phyloP scores from a whole-genome alignment of 2,888 invertebrate species.

The Bhutanitis thaidina region DNA sequence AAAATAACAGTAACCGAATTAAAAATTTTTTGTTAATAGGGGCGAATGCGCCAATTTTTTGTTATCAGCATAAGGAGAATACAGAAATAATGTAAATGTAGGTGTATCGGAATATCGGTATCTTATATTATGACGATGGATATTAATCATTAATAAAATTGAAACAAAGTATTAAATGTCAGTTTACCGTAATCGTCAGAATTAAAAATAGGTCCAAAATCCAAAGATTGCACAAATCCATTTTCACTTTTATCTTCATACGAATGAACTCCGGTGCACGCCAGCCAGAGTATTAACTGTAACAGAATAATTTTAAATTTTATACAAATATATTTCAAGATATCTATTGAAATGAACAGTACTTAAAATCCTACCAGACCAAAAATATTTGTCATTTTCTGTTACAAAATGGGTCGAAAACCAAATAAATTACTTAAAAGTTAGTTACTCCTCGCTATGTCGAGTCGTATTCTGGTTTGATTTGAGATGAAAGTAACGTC shows the following conservation, averaged over 20 bases:
- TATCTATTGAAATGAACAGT: constrained; percentile 3
- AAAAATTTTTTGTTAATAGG: too few species aligned
- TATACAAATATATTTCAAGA: constrained; percentile 8
- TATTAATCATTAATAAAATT: too few species aligned
- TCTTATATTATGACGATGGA: too few species aligned
- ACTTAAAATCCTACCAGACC: constrained; percentile 51
- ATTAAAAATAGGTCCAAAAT: constrained; percentile 77
- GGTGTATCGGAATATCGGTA: too few species aligned
- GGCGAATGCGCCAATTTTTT: too few species aligned
- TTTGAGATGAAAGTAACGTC: constrained; percentile 75
- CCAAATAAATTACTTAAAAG: constrained; percentile 46
- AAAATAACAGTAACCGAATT: too few species aligned
- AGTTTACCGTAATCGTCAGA: constrained; percentile 57
- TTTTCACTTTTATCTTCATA: constrained; percentile 47
- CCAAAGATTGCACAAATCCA: constrained; percentile 76
- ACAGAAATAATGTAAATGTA: too few species aligned
- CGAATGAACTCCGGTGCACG: constrained; percentile 57
- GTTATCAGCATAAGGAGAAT: too few species aligned
- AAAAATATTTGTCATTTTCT: constrained; percentile 53
- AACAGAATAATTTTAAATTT: constrained; percentile 34
- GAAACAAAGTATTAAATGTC: constrained; percentile 1
- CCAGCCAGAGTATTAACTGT: constrained; percentile 66
- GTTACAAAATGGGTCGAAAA: constrained; percentile 57
- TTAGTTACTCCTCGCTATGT: constrained; percentile 46
- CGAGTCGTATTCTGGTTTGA: constrained; percentile 66